Evolutionary conservation across 2,113 vertebrate species (phyloP), one percentile per base, ranked within the genome.

Genomic region (Brienomyrus brachyistius): DNA sequence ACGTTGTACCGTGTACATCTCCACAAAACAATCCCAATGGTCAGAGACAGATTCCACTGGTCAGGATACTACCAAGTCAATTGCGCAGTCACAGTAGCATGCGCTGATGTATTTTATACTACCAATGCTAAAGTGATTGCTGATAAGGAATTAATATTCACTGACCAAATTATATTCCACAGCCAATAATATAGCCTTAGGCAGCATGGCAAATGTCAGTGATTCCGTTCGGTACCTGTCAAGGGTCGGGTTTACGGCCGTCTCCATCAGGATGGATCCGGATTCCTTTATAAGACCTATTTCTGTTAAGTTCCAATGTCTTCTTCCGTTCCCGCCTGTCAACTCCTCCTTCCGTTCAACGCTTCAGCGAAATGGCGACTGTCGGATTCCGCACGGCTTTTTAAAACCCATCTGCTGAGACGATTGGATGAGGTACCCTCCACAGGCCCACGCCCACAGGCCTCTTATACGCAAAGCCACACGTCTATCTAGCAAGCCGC

Each of bases 181-280:
- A 45, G 54, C 89, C 35, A 90, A 89, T 88, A 95, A 95, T 95
- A 93, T 82, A 86, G 88, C 90, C 88, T 89, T 89, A 90, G 91
- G 91, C 89, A 90, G 89, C 87, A 93, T 94, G 93, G 51, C 91
- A 82, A 93, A 90, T 92, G 93, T 91, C 92, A 93, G 89, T 88
- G 92, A 92, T 93, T 94, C 95, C 95, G 89, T 91, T 95, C 93
- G 94, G 95, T 96, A 96, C 96, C 96, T 96, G 95, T 96, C 95
- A 94, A 95, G 91, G 90, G 91, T 94, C 92, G 95, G 93, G 93
- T 95, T 95, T 92, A 95, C 86, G 89, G 95, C 95, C 95, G 95
- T 95, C 92, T 96, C 95, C 96, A 95, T 95, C 90, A 91, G 94
- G 96, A 96, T 96, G 95, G 95, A 95, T 95, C 95, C 95, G 95